phyloP scores from a whole-genome alignment of 2,113 vertebrate genomes.

The Pterocles orientalis region DNA sequence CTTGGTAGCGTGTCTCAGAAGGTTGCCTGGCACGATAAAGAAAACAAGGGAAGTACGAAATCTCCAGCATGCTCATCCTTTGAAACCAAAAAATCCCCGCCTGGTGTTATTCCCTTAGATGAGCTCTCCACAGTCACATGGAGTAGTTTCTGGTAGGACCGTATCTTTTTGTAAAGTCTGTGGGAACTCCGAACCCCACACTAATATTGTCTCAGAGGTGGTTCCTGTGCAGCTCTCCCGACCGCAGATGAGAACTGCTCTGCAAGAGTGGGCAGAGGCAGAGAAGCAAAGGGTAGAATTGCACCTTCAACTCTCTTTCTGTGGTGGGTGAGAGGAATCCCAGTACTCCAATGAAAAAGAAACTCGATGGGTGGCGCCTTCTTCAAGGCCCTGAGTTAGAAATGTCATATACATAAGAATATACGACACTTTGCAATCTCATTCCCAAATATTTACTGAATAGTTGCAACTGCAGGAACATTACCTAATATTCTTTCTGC shows the following conservation, averaged over 20 bases:
- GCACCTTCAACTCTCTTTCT: background rate
- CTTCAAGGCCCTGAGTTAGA: background rate
- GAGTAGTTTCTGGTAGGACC: background rate
- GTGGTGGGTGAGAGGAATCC: background rate
- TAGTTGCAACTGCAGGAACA: background rate
- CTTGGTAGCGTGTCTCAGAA: background rate
- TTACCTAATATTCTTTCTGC: background rate
- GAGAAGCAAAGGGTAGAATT: rapidly evolving
- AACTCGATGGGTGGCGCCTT: background rate
- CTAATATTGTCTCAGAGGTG: background rate
- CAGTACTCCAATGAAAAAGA: background rate
- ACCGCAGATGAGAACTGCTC: background rate
- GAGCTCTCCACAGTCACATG: background rate
- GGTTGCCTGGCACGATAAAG: background rate
- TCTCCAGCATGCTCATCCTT: background rate
- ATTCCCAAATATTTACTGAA: background rate
- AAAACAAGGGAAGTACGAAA: background rate
- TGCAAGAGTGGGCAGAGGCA: background rate
- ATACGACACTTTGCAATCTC: background rate
- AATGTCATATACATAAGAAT: background rate
- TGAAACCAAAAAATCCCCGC: background rate
- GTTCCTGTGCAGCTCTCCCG: background rate
- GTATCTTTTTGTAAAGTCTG: background rate
- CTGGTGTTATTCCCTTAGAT: background rate
- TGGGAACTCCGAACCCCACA: background rate